These are phyloP conservation scores for Xestia rhomboidea DNA, from an alignment of 2,888 invertebrate genomes.

Conservation along the genomic window DNA sequence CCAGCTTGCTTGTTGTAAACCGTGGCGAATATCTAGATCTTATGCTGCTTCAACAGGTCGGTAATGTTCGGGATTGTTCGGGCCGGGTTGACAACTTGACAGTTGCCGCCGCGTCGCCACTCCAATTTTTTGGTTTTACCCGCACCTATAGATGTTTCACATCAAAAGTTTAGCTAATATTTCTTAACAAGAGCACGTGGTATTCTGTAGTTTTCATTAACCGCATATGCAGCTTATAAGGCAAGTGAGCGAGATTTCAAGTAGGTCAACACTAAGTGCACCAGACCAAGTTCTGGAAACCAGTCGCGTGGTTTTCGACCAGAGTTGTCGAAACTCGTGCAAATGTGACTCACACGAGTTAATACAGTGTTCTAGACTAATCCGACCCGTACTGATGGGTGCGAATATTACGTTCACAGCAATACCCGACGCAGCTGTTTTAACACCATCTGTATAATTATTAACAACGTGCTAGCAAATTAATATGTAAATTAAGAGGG, in stretches of 20 bases:
- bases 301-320: constrained; percentile 22
- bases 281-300: constrained; percentile 38
- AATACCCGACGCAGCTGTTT: constrained; percentile 46
- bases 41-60: too few relatives aligned
- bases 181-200: not conserved
- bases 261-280: constrained; percentile 44
- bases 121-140: too few relatives aligned
- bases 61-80: too few relatives aligned
- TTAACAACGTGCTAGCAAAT: constrained; percentile 67
- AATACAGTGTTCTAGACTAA: constrained; percentile 8
- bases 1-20: too few relatives aligned
- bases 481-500: constrained; percentile 73
- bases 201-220: constrained; percentile 17
- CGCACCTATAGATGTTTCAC: too few relatives aligned
- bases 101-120: too few relatives aligned
- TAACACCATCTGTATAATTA: constrained; percentile 65
- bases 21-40: too few relatives aligned
- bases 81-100: too few relatives aligned
- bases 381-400: constrained; percentile 17
- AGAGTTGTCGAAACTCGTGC: constrained; percentile 19
- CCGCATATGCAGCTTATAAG: constrained; percentile 23
- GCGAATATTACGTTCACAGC: constrained; percentile 51
- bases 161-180: not conserved
- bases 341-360: constrained; percentile 2
- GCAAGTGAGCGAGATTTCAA: constrained; percentile 29